Base-by-base conservation (phyloP, 2,113 vertebrate genomes). In the Corydoras sp. region DNA sequence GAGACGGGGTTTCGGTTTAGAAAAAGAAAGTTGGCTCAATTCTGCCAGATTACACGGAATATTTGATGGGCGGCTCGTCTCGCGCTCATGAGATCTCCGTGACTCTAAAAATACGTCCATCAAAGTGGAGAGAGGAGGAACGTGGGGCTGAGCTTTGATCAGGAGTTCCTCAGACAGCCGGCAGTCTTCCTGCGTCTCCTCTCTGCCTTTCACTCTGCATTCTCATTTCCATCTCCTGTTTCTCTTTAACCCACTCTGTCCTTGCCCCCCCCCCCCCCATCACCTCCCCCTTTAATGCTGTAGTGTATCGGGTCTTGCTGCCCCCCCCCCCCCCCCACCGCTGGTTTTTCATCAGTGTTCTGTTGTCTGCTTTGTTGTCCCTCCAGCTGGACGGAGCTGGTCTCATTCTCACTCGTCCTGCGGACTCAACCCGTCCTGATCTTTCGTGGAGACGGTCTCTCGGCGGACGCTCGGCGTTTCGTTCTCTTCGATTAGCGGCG, bases 41-140 rank as follows among this genome's bases (percentile, higher is more conserved):
- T 64, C 77, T 75, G 76, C 71, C 76, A 86, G 81, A 88, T 87
- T 79, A 87, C 74, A 88, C 76, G 80, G 87, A 89, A 89, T 88
- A 86, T 81, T 82, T 81, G 69, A 89, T 88, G 60, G 55, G 58
- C 71, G 59, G 81, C 81, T 83, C n/a, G 59, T 65, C n/a, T 80
- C 8, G 67, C 54, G 60, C 84, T 79, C 75, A 32, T 72, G 79
- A 82, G 82, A 76, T 77, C 72, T 82, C 68, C 53, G 69, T 75
- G 81, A 76, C 60, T 67, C 76, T 78, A 72, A 84, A 83, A 74
- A 71, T 79, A 81, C 69, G 82, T 81, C 75, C 75, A 76, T 76
- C 62, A 72, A 77, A 79, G 64, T 69, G 32, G 63, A 30, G 48
- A 67, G 35, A 63, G 61, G 64, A 76, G 51, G 53, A 77, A 78